These are phyloP conservation scores for Kuschelorhynchus macadamiae DNA, from an alignment of 2,888 invertebrate genomes.

Conservation along the genomic window DNA sequence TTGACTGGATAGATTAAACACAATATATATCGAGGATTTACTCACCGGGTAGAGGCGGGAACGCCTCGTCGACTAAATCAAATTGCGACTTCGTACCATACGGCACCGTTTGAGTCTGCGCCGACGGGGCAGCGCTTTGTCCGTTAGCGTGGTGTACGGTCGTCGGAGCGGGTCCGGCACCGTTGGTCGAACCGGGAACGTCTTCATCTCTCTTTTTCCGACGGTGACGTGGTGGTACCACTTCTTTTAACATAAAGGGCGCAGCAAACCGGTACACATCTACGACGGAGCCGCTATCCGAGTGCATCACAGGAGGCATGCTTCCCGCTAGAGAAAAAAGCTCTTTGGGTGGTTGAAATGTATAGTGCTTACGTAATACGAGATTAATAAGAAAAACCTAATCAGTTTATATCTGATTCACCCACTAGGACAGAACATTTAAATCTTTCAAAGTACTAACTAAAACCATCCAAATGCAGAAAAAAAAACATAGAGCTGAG, in stretches of 20 bases:
- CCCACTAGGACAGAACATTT: too few relatives aligned
- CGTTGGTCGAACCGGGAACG: slow-evolving; percentile 14
- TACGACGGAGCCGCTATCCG: slow-evolving; percentile 51
- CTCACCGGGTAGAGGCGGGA: slow-evolving; percentile 83
- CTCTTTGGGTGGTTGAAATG: neutral
- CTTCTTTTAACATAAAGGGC: slow-evolving; percentile 63
- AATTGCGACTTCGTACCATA: slow-evolving; percentile 73
- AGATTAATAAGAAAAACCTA: too few relatives aligned
- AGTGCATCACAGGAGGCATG: slow-evolving; percentile 55
- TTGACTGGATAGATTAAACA: too few relatives aligned
- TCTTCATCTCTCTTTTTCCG: slow-evolving; percentile 63
- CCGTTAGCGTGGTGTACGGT: slow-evolving; percentile 62
- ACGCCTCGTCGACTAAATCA: slow-evolving; percentile 84
- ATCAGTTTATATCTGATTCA: too few relatives aligned
- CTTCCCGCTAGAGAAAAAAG: slow-evolving; percentile 40
- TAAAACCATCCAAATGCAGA: too few relatives aligned
- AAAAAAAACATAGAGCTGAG: too few relatives aligned
- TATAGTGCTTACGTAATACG: neutral
- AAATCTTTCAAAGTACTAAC: too few relatives aligned
- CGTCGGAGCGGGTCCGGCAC: neutral
- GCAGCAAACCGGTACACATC: slow-evolving; percentile 58
- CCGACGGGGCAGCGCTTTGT: slow-evolving; percentile 58
- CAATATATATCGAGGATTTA: neutral
- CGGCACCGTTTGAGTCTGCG: slow-evolving; percentile 36
- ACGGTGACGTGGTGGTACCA: slow-evolving; percentile 65